These are phyloP conservation scores for Lagopus muta DNA, from an alignment of 2,113 vertebrate genomes.

Conservation along the genomic window DNA sequence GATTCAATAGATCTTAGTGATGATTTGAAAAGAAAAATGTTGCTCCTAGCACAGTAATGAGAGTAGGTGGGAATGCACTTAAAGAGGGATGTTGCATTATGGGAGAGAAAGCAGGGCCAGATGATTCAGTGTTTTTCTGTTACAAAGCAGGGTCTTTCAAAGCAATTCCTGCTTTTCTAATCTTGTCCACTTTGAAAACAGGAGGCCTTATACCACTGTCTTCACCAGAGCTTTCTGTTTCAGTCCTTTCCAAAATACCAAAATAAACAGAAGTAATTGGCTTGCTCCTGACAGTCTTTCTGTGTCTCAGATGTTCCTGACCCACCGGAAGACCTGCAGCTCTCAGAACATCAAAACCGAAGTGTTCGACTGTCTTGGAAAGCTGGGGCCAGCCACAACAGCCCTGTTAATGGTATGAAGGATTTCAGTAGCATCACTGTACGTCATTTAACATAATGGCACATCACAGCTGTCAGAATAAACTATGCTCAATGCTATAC, in stretches of 20 bases:
- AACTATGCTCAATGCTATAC: not conserved
- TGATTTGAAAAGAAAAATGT: not conserved
- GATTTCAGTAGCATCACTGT: too few species aligned
- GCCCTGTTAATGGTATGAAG: slow-evolving; percentile 85
- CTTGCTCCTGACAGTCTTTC: not conserved
- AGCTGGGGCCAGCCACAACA: slow-evolving; percentile 88
- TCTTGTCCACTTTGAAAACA: not conserved
- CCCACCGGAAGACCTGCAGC: slow-evolving; percentile 83
- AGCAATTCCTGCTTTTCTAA: not conserved
- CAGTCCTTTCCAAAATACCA: not conserved
- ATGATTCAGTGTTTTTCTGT: not conserved
- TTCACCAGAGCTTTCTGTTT: not conserved
- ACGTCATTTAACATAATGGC: not conserved
- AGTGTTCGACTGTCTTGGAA: slow-evolving; percentile 90
- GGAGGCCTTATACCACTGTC: not conserved
- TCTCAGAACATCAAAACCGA: slow-evolving; percentile 85
- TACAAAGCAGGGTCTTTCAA: not conserved
- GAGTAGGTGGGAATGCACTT: not conserved
- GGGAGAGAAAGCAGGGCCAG: not conserved
- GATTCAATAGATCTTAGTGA: not conserved
- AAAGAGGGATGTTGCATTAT: not conserved
- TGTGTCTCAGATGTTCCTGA: slow-evolving; percentile 87
- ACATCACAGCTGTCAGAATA: not conserved
- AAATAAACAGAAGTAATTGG: not conserved
- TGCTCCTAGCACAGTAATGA: not conserved